Evolutionary conservation across 92 coral and sea anemone genomes (phyloP), one percentile per base, ranked within the genome.

Genomic region (Scolanthus callimorphus): DNA sequence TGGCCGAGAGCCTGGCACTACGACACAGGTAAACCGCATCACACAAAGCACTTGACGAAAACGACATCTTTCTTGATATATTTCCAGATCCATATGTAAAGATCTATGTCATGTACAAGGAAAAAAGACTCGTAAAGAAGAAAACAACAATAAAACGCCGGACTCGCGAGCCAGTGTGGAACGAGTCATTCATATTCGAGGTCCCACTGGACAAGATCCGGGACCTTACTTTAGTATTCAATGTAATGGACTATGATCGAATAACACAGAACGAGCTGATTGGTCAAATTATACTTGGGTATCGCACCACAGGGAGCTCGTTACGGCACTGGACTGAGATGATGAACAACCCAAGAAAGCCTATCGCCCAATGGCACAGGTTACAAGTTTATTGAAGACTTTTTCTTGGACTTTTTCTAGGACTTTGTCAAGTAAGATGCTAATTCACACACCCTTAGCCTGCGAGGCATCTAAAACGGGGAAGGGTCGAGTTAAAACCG

Each of bases 251-350:
- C 80, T 92, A 49, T 38, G 98, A 92, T 57, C 85, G 98, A 51
- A 85, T 92, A 57, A 92, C 98, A 41, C 91, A 77, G 68, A 92
- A 92, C 80, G 98, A 92, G 70, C 64, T 83, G 59, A 92, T 92
- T 49, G 98, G 98, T 20, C 96, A 88, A 68, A 55, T 92, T 3
- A 81, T 90, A 24, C 74, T 92, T 4, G 96, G 98, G 20, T 92
- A 92, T 47, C 85, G 98, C 11, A 84, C 96, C 17, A 77, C 98
- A 9, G 98, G 98, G 10, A 85, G 90, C 43, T 92, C 98, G 34
- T 60, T 92, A 19, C 83, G 90, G 26, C 98, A 92, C 63, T 92
- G 98, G 98, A 92, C 98, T 0, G 98, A 92, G 39, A 92, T 92
- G 98, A 92, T 92, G 98, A 86, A 83, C 39, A 88, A 84, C 37